Conservation (phyloP, 2,888 invertebrate species). For the Nemapogon koenigi region DNA sequence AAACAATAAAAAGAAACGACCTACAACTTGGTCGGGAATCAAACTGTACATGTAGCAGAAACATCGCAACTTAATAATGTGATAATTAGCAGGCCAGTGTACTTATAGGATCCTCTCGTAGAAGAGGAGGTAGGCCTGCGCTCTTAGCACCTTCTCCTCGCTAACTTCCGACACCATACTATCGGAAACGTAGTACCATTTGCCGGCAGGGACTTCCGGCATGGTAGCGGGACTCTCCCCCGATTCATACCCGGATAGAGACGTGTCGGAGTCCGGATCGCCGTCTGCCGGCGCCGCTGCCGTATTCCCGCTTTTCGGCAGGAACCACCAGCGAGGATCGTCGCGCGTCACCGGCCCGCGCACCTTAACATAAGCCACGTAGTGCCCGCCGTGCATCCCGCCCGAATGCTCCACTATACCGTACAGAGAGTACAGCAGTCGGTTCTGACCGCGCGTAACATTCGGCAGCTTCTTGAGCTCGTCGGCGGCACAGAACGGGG, state of each 20-base stretch:
- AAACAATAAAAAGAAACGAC: no score
- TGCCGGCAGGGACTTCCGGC: constrained; percentile 66
- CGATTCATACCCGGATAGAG: constrained; percentile 61
- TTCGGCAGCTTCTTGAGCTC: constrained; percentile 68
- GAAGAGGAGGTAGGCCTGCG: constrained; percentile 95
- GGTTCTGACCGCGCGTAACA: constrained; percentile 66
- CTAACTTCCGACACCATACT: constrained; percentile 82
- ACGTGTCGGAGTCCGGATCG: constrained; percentile 60
- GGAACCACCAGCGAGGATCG: constrained; percentile 77
- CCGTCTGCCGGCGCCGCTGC: constrained; percentile 44
- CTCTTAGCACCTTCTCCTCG: constrained; percentile 80
- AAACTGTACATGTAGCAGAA: no score
- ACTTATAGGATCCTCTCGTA: constrained; percentile 89
- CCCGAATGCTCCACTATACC: constrained; percentile 97
- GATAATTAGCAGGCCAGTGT: no score
- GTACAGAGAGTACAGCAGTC: constrained; percentile 86
- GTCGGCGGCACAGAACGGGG: constrained; percentile 85
- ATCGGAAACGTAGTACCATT: constrained; percentile 96
- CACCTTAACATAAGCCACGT: constrained; percentile 94
- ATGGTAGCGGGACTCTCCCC: constrained; percentile 44
- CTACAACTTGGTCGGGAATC: no score
- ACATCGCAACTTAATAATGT: no score
- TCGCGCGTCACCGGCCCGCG: constrained; percentile 66
- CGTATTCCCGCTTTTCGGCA: constrained; percentile 66
- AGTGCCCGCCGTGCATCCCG: constrained; percentile 82